Base-by-base conservation (phyloP, 2,888 invertebrate species). In the Cantharis flavilabris region DNA sequence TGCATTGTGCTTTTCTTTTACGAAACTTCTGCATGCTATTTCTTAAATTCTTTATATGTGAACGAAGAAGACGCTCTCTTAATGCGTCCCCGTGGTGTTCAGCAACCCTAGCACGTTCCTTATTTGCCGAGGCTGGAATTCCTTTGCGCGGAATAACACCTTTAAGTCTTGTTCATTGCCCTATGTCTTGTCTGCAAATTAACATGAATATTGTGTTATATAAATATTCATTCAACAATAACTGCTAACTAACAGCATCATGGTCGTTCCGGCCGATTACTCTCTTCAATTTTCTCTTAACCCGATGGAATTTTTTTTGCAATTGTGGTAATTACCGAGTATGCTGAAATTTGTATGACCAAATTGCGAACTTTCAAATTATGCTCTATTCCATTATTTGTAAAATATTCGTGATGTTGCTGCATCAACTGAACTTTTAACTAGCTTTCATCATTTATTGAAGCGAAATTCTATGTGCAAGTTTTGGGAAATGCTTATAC, bases 21-120 rank as follows among this genome's bases (percentile, higher is more conserved):
- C 73, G 70, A 65, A 73, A 76, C 76, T 79, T 79, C 76, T 76
- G 71, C 73, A 69, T 78, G 75, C 76, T 80, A 76, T 76, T 78
- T 76, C 78, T 81, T 82, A 81, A 81, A 82, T 81, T 82, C 81
- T 81, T 81, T 82, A 81, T 82, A 79, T 81, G 78, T 78, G 77
- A 79, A 78, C 73, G 63, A 73, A 79, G 76, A 72, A 49, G 49
- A n/a, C 73, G 78, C 79, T 71, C 79, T 71, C 74, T 81, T 82
- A 83, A 83, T 83, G 82, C 75, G 81, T 83, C 82, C 83, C 82
- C 76, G 74, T 78, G 79, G 81, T 81, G 78, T 76, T 80, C 78
- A 75, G 80, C 76, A 79, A 82, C 80, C 81, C 77, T 78, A 80
- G 78, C 83, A 82, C 82, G 81, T 83, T 76, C 70, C 79, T 63